Conservation (phyloP, 2,888 invertebrate genomes). For the Gymnocheta viridis region DNA sequence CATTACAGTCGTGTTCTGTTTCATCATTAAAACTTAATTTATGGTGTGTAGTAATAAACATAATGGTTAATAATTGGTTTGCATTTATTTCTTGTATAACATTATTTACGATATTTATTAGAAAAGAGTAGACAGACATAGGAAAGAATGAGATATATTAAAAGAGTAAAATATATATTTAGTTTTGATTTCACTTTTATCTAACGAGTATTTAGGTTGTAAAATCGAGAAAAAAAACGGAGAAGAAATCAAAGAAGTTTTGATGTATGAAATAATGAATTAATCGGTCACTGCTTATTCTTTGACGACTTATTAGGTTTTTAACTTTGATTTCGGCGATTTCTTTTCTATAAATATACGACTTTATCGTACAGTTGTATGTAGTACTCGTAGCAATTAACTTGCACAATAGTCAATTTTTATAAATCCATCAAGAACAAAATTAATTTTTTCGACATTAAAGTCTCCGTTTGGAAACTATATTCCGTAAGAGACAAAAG, state of each 20-base stretch:
- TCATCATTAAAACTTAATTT: too few species aligned
- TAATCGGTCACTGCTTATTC: conserved; percentile 61
- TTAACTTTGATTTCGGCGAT: not conserved
- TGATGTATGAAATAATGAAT: conserved; percentile 31
- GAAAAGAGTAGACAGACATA: conserved; percentile 56
- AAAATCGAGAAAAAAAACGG: conserved; percentile 22
- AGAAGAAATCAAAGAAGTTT: conserved; percentile 31
- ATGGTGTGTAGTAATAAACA: conserved; percentile 19
- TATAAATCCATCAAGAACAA: too few species aligned
- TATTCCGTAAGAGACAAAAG: too few species aligned
- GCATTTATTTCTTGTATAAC: conserved; percentile 32
- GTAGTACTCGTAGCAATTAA: too few species aligned
- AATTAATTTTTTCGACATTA: too few species aligned
- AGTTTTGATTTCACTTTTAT: conserved; percentile 36
- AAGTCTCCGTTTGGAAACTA: too few species aligned
- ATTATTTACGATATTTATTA: conserved; percentile 46
- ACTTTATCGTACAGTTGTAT: too few species aligned
- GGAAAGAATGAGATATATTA: conserved; percentile 27
- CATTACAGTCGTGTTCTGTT: too few species aligned
- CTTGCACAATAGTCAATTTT: too few species aligned
- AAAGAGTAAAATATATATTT: conserved; percentile 52
- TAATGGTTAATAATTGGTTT: not conserved
- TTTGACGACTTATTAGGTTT: conserved; percentile 27
- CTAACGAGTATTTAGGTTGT: conserved; percentile 21
- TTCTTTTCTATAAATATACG: too few species aligned